Evolutionary conservation across 2,888 invertebrate genomes (phyloP).

Genomic region (Eulithis prunata): DNA sequence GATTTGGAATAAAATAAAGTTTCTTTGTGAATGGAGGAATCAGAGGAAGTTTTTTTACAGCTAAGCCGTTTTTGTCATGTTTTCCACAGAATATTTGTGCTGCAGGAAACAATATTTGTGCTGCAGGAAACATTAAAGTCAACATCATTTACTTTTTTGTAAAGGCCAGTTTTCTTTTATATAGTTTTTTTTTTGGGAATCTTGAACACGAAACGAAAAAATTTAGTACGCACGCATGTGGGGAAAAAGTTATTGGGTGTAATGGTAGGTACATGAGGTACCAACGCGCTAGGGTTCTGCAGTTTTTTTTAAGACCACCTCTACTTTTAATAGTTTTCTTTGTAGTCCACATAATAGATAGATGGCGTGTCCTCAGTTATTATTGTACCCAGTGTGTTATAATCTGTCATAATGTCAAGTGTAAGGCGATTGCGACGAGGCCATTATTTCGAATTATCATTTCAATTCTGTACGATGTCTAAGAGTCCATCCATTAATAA

Average conservation of each 20-base stretch:
- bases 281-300: background rate
- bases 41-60: slow-evolving; percentile 43
- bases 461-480: slow-evolving; percentile 58
- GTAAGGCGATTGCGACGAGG: slow-evolving; percentile 61
- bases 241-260: background rate
- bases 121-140: slow-evolving; percentile 37
- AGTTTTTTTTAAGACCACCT: background rate
- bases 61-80: slow-evolving; percentile 40
- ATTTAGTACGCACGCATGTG: background rate
- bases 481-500: slow-evolving; percentile 1
- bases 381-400: slow-evolving; percentile 69
- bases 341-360: slow-evolving; percentile 69
- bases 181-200: background rate
- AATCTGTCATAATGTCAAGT: slow-evolving; percentile 81
- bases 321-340: background rate
- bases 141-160: slow-evolving; percentile 26
- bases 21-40: slow-evolving; percentile 47
- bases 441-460: slow-evolving; percentile 72
- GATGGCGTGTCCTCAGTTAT: slow-evolving; percentile 76
- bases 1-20: slow-evolving; percentile 59
- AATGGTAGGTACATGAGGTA: background rate
- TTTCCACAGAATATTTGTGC: slow-evolving; percentile 42
- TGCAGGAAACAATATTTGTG: slow-evolving; percentile 36
- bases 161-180: slow-evolving; percentile 25
- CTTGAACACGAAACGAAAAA: background rate